Base-by-base conservation (phyloP, 1,140 invertebrate genomes). In the Macrobrachium rosenbergii region DNA sequence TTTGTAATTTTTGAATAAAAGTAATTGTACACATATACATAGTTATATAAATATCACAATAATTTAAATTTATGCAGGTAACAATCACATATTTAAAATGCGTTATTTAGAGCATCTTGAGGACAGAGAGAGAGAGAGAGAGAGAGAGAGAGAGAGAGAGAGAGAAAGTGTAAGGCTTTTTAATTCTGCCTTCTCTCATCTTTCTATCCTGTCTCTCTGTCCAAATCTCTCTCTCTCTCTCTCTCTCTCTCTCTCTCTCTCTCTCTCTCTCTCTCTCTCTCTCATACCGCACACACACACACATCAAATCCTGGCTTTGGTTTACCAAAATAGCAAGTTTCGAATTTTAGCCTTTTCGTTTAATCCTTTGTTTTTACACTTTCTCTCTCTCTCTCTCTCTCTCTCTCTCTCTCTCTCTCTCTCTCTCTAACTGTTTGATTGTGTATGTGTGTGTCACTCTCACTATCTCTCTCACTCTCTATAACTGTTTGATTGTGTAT, bases 271-370 rank as follows among this genome's bases (percentile, higher is more conserved):
- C 79, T 63, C 79, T 23, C 60, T 62, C 52, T 62, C 62, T 43
- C 60, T 43, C 21, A 28, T 60, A 37, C 19, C 11, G 5, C 16
- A 28, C 5, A 23, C 21, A 73, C 11, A 5, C 21, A 17, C 69
- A 43, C 21, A 23, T 1, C 5, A 10, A 12, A 23, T 28, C 69
- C 69, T 0, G 3, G 28, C 28, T 37, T 37, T 37, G 28, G 28
- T 37, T n/a, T 37, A 37, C 28, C 28, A 75, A 76, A 76, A 83
- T 83, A 17, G 43, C 72, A 28, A 83, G 72, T 76, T 76, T 43
- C 52, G 21, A 37, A 59, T 63, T n/a, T n/a, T n/a, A 17, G 16
- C 62, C 62, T 63, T 63, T n/a, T 63, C 5, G 16, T 75, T 75
- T 19, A 45, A 21, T 37, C 28, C 28, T 37, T 37, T 21, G 28